phyloP scores from a whole-genome alignment of 2,113 vertebrate species.

The Rhinopomastus cyanomelas region DNA sequence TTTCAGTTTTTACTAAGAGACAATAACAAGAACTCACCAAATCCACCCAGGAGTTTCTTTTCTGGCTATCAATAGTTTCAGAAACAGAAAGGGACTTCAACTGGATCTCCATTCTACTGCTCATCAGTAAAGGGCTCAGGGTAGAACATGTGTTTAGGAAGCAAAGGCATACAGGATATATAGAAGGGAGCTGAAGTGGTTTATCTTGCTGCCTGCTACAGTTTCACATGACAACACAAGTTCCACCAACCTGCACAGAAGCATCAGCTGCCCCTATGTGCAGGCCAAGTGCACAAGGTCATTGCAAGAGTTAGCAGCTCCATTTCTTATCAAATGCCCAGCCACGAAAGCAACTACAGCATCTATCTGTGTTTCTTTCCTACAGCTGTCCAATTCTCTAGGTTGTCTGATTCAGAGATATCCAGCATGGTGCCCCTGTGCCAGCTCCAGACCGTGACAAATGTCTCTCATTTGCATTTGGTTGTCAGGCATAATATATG shows the following conservation, averaged over 20 bases:
- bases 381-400: neutral
- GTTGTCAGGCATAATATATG: neutral
- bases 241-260: neutral
- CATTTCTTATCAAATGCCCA: neutral
- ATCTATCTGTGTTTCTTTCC: neutral
- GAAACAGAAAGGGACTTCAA: neutral
- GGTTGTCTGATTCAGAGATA: neutral
- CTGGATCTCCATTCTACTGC: neutral
- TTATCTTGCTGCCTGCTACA: neutral
- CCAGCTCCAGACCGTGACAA: neutral
- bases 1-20: neutral
- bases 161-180: neutral
- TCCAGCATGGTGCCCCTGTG: neutral
- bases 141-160: neutral
- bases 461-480: neutral
- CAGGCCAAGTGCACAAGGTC: neutral
- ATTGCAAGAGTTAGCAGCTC: neutral
- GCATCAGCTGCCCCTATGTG: neutral
- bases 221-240: neutral
- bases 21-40: neutral
- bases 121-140: neutral
- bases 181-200: fast-evolving
- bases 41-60: neutral
- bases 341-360: neutral
- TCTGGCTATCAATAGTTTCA: neutral